Evolutionary conservation across 2,113 vertebrate species (phyloP), one percentile per base, ranked within the genome.

Genomic region (Leptobrachium leishanense): DNA sequence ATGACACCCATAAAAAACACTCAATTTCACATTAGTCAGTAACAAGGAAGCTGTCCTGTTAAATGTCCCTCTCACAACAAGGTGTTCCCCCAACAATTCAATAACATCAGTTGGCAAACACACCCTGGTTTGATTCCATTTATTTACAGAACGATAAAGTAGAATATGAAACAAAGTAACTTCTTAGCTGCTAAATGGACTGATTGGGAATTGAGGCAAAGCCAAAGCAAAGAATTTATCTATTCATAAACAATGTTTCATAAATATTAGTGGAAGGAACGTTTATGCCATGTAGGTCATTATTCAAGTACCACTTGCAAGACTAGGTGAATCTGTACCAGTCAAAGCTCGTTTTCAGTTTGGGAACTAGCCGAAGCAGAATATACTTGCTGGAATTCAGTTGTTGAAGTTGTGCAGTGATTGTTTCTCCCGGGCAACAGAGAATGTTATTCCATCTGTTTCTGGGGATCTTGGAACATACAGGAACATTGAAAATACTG

Each of bases 221-320:
- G 78, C 78, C 71, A 81, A 74, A 59, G 78, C 53, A 74, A 81
- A 74, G 78, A 81, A 81, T 81, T 59, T 74, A 68, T 81, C 78
- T 74, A 62, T 74, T 81, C 72, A 81, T 81, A 81, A 81, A 81
- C 78, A 81, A 67, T 74, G 72, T 81, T 81, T 39, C 78, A 81
- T 81, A 81, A 81, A 81, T 81, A 81, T 81, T 81, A 81, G 71
- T 81, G 42, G 57, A 81, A 81, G 78, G 78, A 81, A 74, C 72
- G 62, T 81, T 81, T 81, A 81, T 81, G 64, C 72, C 64, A 81
- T 81, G 78, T 68, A 62, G 72, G 78, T 74, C 46, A 81, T 74
- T 81, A 81, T 81, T 81, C 78, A 81, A 74, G 53, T 20, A 59
- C 20, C 42, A 68, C 78, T 81, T 81, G 68, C 72, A 68, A 74